Percentiles rank a stretch among this genome's conserved stretches.
Conservation (phyloP, 2,888 invertebrate genomes). For the Griposia aprilina region DNA sequence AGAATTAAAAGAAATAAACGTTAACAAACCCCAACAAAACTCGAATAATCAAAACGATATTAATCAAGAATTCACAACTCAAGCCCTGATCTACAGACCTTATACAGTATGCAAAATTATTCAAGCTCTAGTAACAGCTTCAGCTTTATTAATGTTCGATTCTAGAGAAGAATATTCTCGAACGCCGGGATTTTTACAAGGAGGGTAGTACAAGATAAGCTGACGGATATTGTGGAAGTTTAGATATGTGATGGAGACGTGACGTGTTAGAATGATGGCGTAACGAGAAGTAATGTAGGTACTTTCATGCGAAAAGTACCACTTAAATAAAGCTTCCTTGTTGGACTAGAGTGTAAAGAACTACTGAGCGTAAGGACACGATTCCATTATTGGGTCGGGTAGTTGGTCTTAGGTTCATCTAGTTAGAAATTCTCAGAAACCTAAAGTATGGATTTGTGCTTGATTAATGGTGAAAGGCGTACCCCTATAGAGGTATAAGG, state of each 20-base stretch:
- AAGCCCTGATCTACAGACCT: conserved; percentile 9
- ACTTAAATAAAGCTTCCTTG: not conserved
- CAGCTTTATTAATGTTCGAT: conserved; percentile 69
- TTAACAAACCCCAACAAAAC: conserved; percentile 14
- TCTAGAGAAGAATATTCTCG: conserved; percentile 57
- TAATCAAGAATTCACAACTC: conserved; percentile 36
- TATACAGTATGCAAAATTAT: conserved; percentile 68
- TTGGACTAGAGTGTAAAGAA: not conserved
- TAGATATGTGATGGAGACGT: conserved; percentile 62
- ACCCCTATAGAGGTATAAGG: no score
- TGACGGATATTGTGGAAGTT: conserved; percentile 57
- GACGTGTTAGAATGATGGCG: conserved; percentile 23
- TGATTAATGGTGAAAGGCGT: not conserved
- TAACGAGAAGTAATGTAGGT: conserved; percentile 1
- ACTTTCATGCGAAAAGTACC: not conserved
- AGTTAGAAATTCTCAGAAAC: not conserved
- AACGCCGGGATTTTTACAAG: conserved; percentile 49
- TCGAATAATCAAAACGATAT: conserved; percentile 31
- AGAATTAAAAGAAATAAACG: conserved; percentile 24
- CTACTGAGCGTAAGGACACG: not conserved
- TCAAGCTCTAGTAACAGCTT: conserved; percentile 59
- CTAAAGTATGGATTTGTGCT: not conserved
- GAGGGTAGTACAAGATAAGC: conserved; percentile 57
- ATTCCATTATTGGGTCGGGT: not conserved
- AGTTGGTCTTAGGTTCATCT: not conserved